Conservation (phyloP, 1,140 invertebrate species). For the Tribolium madens region DNA sequence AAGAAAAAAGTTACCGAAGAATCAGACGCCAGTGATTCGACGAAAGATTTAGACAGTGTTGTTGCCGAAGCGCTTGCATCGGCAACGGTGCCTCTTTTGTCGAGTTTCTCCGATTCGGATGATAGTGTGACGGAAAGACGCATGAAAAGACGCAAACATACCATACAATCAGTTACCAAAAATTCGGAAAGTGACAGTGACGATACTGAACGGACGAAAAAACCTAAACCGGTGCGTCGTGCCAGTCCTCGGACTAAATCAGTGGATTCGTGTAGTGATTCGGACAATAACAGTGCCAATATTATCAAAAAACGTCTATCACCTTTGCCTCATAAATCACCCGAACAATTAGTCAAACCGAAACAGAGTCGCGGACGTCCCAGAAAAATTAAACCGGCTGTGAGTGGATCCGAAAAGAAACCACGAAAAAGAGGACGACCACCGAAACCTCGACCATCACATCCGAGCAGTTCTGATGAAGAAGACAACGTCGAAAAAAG, state of each 20-base stretch:
- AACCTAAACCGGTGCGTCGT: conserved; percentile 54
- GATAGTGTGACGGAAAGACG: conserved; percentile 13
- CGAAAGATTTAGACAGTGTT: conserved; percentile 66
- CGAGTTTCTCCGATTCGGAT: conserved; percentile 59
- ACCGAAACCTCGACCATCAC: conserved; percentile 46
- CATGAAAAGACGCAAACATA: conserved; percentile 49
- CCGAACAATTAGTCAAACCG: conserved; percentile 44
- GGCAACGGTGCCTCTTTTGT: conserved; percentile 53
- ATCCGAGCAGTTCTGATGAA: conserved; percentile 61
- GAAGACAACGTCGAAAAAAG: conserved; percentile 52
- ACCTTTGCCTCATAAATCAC: conserved; percentile 13
- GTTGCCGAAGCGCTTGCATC: conserved; percentile 65
- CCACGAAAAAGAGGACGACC: conserved; percentile 39
- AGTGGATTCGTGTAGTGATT: conserved; percentile 57
- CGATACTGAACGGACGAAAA: conserved; percentile 56
- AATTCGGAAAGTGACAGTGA: conserved; percentile 58
- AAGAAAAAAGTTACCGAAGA: conserved; percentile 53
- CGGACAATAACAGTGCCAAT: conserved; percentile 49
- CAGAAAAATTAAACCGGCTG: conserved; percentile 65
- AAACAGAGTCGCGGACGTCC: conserved; percentile 59
- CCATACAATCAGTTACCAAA: conserved; percentile 48
- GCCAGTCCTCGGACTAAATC: conserved; percentile 60
- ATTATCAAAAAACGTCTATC: conserved; percentile 18
- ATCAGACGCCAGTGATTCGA: conserved; percentile 66
- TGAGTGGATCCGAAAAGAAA: background rate